Conservation (phyloP, 2,888 invertebrate species). For the Lycia hirtaria region DNA sequence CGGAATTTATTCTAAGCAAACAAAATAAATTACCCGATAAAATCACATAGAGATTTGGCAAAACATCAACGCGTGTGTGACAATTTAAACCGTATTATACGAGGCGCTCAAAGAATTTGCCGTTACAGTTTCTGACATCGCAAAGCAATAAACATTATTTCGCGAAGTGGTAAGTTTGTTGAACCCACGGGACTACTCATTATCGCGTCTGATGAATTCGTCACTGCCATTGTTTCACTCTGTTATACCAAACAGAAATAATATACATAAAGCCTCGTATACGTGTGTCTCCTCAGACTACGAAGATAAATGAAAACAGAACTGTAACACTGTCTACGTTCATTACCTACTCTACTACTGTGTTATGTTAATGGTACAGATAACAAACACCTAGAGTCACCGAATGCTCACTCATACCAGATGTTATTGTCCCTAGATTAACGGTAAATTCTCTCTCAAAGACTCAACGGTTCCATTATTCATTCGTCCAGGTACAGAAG, state of each 20-base stretch:
- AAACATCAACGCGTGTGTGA: slow-evolving; percentile 53
- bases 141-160: slow-evolving; percentile 64
- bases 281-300: not conserved
- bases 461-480: slow-evolving; percentile 28
- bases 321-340: slow-evolving; percentile 26
- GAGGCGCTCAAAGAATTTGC: slow-evolving; percentile 54
- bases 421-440: slow-evolving; percentile 31
- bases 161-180: slow-evolving; percentile 79
- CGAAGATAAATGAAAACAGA: slow-evolving; percentile 15
- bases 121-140: slow-evolving; percentile 63
- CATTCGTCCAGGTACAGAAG: slow-evolving; percentile 20
- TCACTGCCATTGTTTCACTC: slow-evolving; percentile 73
- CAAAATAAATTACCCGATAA: slow-evolving; percentile 20
- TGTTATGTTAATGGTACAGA: slow-evolving; percentile 39
- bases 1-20: not conserved
- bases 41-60: slow-evolving; percentile 55
- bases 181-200: slow-evolving; percentile 81
- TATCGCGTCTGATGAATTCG: slow-evolving; percentile 81
- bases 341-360: slow-evolving; percentile 24
- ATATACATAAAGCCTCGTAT: not conserved
- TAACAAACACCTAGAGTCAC: slow-evolving; percentile 19
- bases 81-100: slow-evolving; percentile 57
- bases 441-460: slow-evolving; percentile 26
- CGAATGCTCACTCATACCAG: slow-evolving; percentile 10
- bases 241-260: slow-evolving; percentile 57